These are phyloP conservation scores for Drosophila nigritarsus DNA, from an alignment of 2,888 invertebrate species.

Conservation along the genomic window DNA sequence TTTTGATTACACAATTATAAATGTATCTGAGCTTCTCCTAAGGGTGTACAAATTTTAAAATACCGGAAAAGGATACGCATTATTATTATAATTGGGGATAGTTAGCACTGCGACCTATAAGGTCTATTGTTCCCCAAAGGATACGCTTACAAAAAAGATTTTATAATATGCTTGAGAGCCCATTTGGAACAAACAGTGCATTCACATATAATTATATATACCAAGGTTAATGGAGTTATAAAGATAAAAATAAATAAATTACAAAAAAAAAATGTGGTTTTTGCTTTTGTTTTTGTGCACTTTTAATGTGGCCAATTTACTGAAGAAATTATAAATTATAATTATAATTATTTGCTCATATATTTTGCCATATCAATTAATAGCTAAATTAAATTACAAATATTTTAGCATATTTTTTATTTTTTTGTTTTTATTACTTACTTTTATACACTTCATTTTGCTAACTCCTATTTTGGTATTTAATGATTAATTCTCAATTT, in stretches of 20 bases:
- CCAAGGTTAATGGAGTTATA: neutral
- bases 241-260: neutral
- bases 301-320: neutral
- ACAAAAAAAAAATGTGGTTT: neutral
- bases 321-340: neutral
- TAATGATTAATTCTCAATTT: neutral
- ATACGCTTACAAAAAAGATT: neutral
- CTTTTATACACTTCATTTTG: neutral
- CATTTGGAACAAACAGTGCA: neutral
- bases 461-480: neutral
- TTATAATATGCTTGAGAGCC: neutral
- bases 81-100: too few relatives aligned
- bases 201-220: neutral
- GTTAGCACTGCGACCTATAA: too few relatives aligned
- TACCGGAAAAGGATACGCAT: neutral
- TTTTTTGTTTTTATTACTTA: neutral
- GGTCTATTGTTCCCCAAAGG: too few relatives aligned
- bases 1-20: neutral
- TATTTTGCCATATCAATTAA: neutral
- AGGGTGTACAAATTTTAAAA: neutral
- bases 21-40: neutral
- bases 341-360: neutral
- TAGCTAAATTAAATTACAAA: neutral
- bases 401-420: neutral
- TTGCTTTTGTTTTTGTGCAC: neutral